Percentiles rank a stretch among this genome's conserved stretches.
Evolutionary conservation across 2,888 invertebrate species (phyloP).

Genomic region (Eupithecia subumbrata): DNA sequence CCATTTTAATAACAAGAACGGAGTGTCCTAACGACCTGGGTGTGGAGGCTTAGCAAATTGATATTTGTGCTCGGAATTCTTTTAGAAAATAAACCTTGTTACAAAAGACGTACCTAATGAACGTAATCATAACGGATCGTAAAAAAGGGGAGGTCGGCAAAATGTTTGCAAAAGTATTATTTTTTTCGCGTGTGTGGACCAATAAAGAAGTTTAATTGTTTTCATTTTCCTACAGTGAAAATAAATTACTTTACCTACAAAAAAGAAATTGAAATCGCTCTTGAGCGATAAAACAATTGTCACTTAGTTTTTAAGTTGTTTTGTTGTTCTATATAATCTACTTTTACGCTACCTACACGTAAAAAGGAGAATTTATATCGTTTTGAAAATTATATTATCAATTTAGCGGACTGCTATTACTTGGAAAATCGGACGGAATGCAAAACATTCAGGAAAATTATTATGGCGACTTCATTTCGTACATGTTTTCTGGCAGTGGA

Average conservation of each 20-base stretch:
- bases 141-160: constrained; percentile 34
- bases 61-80: constrained; percentile 33
- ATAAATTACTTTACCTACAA: constrained; percentile 20
- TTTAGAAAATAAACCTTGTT: constrained; percentile 35
- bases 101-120: constrained; percentile 27
- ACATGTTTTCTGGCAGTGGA: constrained; percentile 17
- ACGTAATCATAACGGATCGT: constrained; percentile 33
- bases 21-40: constrained; percentile 65
- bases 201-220: constrained; percentile 42
- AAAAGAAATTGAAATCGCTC: no score
- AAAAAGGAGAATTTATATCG: neutral
- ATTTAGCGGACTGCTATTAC: constrained; percentile 1
- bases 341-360: neutral
- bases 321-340: no score
- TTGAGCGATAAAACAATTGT: no score
- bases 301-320: no score
- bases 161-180: constrained; percentile 48
- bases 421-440: constrained; percentile 19
- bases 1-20: neutral
- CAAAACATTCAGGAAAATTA: constrained; percentile 25
- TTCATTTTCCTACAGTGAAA: constrained; percentile 38
- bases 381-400: constrained; percentile 10
- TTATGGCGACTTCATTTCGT: constrained; percentile 18
- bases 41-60: constrained; percentile 56
- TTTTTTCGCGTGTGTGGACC: constrained; percentile 47